Base-by-base conservation (phyloP, 2,113 vertebrate species). In the Stomatorhinus ivindoensis region DNA sequence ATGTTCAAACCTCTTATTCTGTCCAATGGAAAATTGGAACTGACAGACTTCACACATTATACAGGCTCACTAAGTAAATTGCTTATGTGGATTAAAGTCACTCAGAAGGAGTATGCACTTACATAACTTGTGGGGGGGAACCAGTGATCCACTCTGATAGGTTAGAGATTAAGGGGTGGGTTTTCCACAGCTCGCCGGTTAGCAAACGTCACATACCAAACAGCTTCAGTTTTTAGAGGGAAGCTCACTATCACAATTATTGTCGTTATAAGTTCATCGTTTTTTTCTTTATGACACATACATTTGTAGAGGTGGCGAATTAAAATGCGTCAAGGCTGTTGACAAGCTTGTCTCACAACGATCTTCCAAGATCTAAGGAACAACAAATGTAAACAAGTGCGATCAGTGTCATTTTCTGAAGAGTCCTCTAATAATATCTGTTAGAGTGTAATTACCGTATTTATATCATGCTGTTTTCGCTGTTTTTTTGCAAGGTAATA, bases 371-470 rank as follows among this genome's bases (percentile, higher is more conserved):
- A 53, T 13, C 1, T 5, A 80, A 27, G 53, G 55, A 27, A 61
- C 17, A 39, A 46, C 39, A 87, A 61, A 61, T 53, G 39, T 87
- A 8, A 87, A 87, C 24, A 51, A 19, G 73, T 48, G 42, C 24
- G 3, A 24, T n/a, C 86, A 87, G 39, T 58, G 21, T 39, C 87
- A 44, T 39, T 65, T 87, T 35, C 53, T 39, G 4, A 35, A 87
- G 86, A 87, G 39, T n/a, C 55, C 6, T 19, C 3, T 61, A 44
- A n/a, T 24, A 65, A 53, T 53, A 24, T 61, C 35, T 13, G 58
- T 87, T 87, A 87, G 48, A 44, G 44, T 9, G 87, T 44, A 87
- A 87, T 44, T 42, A 27, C 87, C 39, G 46, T 42, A 87, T 65
- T 87, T 44, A 51, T 27, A 53, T 47, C 82, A 84, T 84, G 82